Evolutionary conservation across 2,888 invertebrate species (phyloP).

Genomic region (Ypsolopha scabrella): DNA sequence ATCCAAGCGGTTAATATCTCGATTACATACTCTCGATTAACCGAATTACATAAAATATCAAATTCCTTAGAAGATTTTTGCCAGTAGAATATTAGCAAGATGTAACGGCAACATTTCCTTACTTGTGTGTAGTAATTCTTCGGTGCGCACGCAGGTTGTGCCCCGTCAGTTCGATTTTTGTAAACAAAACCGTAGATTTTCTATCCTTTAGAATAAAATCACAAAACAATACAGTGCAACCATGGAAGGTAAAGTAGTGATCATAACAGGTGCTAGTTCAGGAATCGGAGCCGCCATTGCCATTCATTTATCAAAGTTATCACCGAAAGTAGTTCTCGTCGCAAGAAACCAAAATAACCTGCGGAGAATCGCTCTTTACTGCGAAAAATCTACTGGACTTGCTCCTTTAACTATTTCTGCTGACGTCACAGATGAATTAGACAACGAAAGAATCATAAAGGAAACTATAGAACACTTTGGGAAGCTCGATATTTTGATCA

Average conservation of each 20-base stretch:
- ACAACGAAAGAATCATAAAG: constrained; percentile 74
- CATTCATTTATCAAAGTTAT: constrained; percentile 73
- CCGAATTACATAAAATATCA: no score
- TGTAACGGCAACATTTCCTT: no score
- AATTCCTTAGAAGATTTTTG: no score
- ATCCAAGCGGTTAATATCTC: no score
- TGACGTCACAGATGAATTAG: constrained; percentile 77
- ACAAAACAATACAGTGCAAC: constrained; percentile 2
- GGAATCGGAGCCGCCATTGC: constrained; percentile 82
- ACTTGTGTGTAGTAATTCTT: no score
- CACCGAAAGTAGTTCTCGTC: constrained; percentile 73
- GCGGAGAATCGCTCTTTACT: constrained; percentile 46
- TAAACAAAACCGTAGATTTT: background rate
- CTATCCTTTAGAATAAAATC: background rate
- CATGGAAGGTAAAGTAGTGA: constrained; percentile 73
- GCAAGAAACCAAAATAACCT: constrained; percentile 58
- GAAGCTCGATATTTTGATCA: constrained; percentile 81
- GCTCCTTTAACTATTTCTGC: constrained; percentile 71
- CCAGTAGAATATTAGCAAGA: no score
- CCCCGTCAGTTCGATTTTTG: no score
- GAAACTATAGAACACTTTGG: constrained; percentile 78
- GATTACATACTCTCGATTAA: no score
- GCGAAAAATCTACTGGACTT: constrained; percentile 66
- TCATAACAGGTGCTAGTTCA: constrained; percentile 79
- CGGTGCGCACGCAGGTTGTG: no score